Evolutionary conservation across 2,113 vertebrate genomes (phyloP).

Genomic region (Caretta caretta): DNA sequence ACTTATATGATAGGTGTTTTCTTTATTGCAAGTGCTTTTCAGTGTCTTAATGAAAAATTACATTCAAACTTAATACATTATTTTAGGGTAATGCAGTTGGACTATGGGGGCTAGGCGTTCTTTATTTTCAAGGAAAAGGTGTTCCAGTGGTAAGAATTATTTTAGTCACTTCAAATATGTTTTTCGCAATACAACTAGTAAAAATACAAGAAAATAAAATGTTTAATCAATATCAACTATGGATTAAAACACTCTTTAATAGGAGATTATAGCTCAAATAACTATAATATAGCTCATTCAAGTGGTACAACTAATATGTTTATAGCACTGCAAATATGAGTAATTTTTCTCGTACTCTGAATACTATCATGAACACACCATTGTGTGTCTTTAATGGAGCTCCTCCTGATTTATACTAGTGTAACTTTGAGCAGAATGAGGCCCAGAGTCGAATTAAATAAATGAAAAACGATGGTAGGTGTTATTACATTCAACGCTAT

Average conservation of each 20-base stretch:
- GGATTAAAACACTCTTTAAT: not conserved
- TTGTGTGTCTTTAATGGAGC: not conserved
- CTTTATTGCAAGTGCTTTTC: not conserved
- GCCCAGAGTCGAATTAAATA: not conserved
- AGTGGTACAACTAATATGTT: not conserved
- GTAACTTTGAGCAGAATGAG: not conserved
- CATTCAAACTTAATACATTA: not conserved
- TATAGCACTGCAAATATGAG: not conserved
- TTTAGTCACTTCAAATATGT: not conserved
- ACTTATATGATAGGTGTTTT: not conserved
- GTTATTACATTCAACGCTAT: not conserved
- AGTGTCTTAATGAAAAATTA: not conserved
- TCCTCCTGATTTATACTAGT: not conserved
- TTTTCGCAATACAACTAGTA: not conserved
- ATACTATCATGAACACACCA: not conserved
- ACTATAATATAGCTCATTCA: not conserved
- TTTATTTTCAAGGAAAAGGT: constrained; percentile 76
- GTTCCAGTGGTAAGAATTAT: constrained; percentile 71
- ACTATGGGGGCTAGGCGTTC: constrained; percentile 73
- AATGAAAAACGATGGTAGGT: not conserved
- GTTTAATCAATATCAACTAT: not conserved
- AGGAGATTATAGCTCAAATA: not conserved
- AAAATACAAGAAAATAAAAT: not conserved
- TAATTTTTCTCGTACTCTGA: not conserved
- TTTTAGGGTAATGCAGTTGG: constrained; percentile 76